These are phyloP conservation scores for Peromyscus maniculatus DNA, from an alignment of 2,113 vertebrate species.

Conservation along the genomic window DNA sequence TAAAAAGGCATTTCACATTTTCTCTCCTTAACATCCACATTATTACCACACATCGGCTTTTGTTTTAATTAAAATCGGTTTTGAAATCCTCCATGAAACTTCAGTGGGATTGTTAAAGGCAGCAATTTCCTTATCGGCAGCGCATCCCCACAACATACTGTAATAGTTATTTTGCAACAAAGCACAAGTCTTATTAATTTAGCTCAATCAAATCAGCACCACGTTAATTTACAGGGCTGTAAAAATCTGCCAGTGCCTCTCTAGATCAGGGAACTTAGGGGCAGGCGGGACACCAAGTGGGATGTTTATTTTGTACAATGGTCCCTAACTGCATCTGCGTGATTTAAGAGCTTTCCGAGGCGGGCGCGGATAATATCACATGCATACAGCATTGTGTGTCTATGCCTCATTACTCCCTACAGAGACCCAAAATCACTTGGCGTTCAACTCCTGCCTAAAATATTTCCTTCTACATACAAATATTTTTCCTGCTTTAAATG, in stretches of 20 bases:
- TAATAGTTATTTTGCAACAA: constrained; percentile 86
- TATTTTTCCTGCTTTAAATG: constrained; percentile 87
- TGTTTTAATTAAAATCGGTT: constrained; percentile 92
- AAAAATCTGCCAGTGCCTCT: constrained; percentile 87
- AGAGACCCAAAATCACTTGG: constrained; percentile 91
- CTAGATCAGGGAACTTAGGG: constrained; percentile 90
- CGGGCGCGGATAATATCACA: constrained; percentile 91
- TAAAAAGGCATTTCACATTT: constrained; percentile 85
- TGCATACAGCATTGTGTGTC: constrained; percentile 92
- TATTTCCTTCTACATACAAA: constrained; percentile 86
- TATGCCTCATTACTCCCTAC: constrained; percentile 94
- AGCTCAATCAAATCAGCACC: constrained; percentile 90
- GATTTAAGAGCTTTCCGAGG: constrained; percentile 94
- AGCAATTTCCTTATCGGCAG: constrained; percentile 85
- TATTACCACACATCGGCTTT: constrained; percentile 88
- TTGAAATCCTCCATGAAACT: constrained; percentile 91
- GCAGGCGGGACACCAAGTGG: constrained; percentile 90
- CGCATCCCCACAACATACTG: constrained; percentile 80
- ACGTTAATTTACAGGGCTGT: constrained; percentile 91
- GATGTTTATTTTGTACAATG: constrained; percentile 96
- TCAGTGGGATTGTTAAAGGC: constrained; percentile 86
- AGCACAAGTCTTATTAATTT: constrained; percentile 91
- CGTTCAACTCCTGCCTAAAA: constrained; percentile 91
- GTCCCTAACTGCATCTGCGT: constrained; percentile 93
- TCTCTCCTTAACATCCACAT: constrained; percentile 88